Evolutionary conservation across 2,797 vertebrate genomes (phyloP).

Genomic region (Amniataba percoides): DNA sequence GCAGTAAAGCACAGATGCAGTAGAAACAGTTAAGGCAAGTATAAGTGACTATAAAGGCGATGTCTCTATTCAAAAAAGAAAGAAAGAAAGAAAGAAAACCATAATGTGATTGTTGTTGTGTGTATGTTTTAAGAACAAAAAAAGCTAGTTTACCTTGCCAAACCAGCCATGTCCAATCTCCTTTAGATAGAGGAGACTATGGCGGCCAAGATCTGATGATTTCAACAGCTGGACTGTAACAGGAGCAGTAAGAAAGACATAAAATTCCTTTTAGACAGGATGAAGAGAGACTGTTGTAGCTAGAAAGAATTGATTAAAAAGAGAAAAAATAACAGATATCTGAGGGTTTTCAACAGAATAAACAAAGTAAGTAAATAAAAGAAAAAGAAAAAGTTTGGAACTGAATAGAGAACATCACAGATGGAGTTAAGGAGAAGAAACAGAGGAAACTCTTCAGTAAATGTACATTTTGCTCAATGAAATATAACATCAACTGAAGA

Average conservation of each 20-base stretch:
- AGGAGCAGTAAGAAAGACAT: constrained; percentile 24
- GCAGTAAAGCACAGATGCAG: constrained; percentile 5
- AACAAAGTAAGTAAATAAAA: background rate
- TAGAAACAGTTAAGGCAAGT: background rate
- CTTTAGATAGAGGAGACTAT: constrained; percentile 96
- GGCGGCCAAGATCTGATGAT: constrained; percentile 92
- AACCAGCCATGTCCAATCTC: constrained; percentile 98
- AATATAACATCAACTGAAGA: constrained; percentile 10
- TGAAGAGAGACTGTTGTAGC: background rate
- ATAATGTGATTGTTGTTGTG: background rate
- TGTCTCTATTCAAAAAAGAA: background rate
- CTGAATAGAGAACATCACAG: background rate
- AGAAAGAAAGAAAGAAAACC: no score
- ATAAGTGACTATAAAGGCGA: background rate
- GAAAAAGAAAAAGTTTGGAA: background rate
- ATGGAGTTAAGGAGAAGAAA: constrained; percentile 1
- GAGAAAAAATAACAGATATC: background rate
- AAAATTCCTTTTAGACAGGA: constrained; percentile 20
- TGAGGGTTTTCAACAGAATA: background rate
- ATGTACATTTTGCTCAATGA: constrained; percentile 22
- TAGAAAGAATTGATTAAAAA: background rate
- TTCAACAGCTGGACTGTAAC: constrained; percentile 93
- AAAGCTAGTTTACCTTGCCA: constrained; percentile 89
- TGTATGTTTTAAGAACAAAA: constrained; percentile 18
- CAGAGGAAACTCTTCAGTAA: background rate